Evolutionary conservation across 2,888 invertebrate species (phyloP).

Genomic region (Amaurobius ferox): DNA sequence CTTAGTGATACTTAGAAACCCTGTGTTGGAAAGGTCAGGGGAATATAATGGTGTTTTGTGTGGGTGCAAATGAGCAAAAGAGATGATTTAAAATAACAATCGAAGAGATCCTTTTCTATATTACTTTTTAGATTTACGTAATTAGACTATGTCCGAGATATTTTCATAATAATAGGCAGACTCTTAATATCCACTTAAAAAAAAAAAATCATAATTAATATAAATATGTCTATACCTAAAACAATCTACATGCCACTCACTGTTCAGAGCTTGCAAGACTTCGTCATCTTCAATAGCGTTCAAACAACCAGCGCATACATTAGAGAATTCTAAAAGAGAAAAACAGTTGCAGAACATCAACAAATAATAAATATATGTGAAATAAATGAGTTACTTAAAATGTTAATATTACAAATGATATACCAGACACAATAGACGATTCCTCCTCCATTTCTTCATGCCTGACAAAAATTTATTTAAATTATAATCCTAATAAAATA

Average conservation of each 20-base stretch:
- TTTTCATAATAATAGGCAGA: no score
- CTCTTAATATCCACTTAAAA: background rate
- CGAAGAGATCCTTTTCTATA: no score
- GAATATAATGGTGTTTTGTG: no score
- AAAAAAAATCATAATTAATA: background rate
- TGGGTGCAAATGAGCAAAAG: no score
- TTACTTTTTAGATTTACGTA: no score
- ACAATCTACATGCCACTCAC: constrained; percentile 93
- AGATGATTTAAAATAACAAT: no score
- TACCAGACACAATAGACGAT: constrained; percentile 65
- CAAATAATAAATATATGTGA: background rate
- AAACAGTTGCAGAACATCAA: background rate
- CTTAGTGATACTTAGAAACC: no score
- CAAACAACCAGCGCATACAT: constrained; percentile 85
- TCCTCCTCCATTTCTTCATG: constrained; percentile 70
- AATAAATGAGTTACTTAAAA: no score
- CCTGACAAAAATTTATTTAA: constrained; percentile 17
- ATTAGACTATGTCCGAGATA: no score
- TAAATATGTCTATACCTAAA: constrained; percentile 82
- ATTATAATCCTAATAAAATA: background rate
- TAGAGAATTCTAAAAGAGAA: constrained; percentile 51
- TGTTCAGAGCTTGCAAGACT: constrained; percentile 87
- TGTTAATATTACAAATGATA: constrained; percentile 5
- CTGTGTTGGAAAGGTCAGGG: no score
- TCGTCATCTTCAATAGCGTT: constrained; percentile 86